Conservation (phyloP, 1,140 invertebrate species). For the Orussus abietinus region DNA sequence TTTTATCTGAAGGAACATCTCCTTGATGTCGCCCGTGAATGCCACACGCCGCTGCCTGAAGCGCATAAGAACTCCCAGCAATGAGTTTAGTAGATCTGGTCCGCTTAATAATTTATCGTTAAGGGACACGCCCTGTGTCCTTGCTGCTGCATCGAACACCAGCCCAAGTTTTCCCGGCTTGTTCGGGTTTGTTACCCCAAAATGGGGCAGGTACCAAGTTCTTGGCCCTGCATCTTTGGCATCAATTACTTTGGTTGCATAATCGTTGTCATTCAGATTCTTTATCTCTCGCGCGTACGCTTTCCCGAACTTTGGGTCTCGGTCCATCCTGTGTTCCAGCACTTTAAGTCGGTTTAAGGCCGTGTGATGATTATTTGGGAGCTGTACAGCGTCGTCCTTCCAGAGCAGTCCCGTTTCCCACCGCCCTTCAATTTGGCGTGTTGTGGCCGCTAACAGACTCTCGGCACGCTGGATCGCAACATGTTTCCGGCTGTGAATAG, state of each 20-base stretch:
- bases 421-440: background rate
- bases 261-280: background rate
- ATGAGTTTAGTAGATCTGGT: constrained; percentile 11
- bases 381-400: constrained; percentile 2
- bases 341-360: constrained; percentile 11
- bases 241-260: background rate
- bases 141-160: constrained; percentile 17
- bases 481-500: background rate
- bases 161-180: constrained; percentile 10
- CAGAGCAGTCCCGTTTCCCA: constrained; percentile 15
- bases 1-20: constrained; percentile 15
- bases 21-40: constrained; percentile 12
- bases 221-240: background rate
- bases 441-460: constrained; percentile 8
- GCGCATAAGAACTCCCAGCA: constrained; percentile 4
- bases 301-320: constrained; percentile 1
- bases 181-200: constrained; percentile 5
- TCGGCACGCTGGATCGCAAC: background rate
- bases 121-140: constrained; percentile 8
- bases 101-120: constrained; percentile 14
- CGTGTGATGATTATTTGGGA: constrained; percentile 5
- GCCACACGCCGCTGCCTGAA: constrained; percentile 6
- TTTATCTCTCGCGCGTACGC: constrained; percentile 6
- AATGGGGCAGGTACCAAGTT: constrained; percentile 13
- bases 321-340: constrained; percentile 12